Conservation (phyloP, 2,113 vertebrate species). For the Recurvirostra avosetta region DNA sequence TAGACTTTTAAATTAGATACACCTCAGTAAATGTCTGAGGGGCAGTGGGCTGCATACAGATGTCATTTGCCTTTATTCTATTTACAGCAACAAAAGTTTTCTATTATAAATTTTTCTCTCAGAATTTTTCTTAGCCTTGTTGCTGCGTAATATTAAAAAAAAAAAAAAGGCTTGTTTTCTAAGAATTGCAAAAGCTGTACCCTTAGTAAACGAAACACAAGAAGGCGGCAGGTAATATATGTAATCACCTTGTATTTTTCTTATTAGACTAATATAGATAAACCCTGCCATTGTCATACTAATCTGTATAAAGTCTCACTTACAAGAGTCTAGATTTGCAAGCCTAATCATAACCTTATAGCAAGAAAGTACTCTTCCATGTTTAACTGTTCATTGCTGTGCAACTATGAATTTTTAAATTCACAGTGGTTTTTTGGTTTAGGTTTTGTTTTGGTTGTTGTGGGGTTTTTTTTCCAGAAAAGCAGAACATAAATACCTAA, state of each 20-base stretch:
- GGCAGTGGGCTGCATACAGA: background rate
- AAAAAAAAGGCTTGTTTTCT: background rate
- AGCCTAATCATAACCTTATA: background rate
- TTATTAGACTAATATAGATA: background rate
- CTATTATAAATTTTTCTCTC: background rate
- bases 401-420: background rate
- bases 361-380: background rate
- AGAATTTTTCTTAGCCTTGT: background rate
- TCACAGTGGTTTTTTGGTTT: background rate
- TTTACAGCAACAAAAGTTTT: background rate
- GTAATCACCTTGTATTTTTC: background rate
- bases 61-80: background rate
- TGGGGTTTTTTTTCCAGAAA: background rate
- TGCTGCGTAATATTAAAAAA: background rate
- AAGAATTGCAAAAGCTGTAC: background rate
- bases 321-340: background rate
- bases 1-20: background rate
- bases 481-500: background rate
- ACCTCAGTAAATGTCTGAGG: background rate
- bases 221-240: background rate
- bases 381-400: background rate
- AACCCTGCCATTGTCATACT: background rate
- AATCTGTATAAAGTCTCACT: background rate
- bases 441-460: too few relatives aligned
- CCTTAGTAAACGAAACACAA: background rate